Evolutionary conservation across 2,888 invertebrate species (phyloP).

Genomic region (Lasioglossum oenotherae): DNA sequence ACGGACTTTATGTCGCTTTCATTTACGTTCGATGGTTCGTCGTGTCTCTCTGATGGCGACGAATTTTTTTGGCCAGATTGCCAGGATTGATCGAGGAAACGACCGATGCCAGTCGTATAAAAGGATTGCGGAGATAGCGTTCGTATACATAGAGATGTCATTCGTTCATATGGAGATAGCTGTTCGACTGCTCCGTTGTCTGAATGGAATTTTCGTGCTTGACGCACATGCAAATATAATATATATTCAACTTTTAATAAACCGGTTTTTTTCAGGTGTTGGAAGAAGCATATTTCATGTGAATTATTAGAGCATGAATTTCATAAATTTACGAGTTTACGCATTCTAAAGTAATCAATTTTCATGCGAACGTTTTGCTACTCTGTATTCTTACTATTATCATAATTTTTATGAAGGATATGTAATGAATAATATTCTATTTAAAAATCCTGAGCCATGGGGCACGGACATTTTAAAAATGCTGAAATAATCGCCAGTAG

Average conservation of each 20-base stretch:
- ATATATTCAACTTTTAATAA: background rate
- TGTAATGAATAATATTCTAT: no score
- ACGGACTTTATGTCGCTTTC: constrained; percentile 36
- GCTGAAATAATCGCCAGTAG: no score
- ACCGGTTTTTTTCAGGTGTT: no score
- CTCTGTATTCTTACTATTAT: no score
- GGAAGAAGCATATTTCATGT: background rate
- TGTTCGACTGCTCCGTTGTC: background rate
- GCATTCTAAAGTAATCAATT: background rate
- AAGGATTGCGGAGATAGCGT: background rate
- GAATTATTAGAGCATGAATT: no score
- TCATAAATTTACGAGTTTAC: no score
- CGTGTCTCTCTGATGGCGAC: background rate
- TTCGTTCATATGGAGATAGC: background rate
- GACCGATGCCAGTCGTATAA: background rate
- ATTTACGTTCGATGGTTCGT: background rate
- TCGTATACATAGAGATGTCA: background rate
- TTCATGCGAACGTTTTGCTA: background rate
- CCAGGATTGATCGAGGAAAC: background rate
- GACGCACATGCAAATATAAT: no score
- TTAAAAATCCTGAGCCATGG: no score
- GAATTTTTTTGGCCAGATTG: background rate
- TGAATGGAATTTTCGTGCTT: background rate
- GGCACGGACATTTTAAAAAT: no score
- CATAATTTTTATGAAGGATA: no score